Base-by-base conservation (phyloP, 2,113 vertebrate species). In the Oreochromis tanganicae region DNA sequence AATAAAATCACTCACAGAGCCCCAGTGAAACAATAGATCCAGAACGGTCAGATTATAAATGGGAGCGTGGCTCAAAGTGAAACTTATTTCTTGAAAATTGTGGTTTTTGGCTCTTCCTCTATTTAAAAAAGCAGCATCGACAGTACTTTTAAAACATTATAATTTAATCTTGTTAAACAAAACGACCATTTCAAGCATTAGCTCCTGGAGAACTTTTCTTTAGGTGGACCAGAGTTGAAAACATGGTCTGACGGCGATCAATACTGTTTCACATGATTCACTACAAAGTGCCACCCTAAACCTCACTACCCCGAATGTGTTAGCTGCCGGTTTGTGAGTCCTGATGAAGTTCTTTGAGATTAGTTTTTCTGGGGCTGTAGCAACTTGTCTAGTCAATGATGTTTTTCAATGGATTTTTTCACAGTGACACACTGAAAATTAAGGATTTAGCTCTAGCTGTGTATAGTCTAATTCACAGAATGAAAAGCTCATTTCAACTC, bases 1-100 rank as follows among this genome's bases (percentile, higher is more conserved):
- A 79, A 83, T 63, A 80, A 71, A 75, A 87, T 87, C 71, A 52
- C 83, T 93, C 92, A 85, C 92, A 92, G 83, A 89, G 80, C 57
- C 54, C 36, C 83, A 38, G 27, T 29, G 82, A 81, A 87, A 87
- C 87, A 88, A 89, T 75, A 89, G 85, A 68, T 80, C 29, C 38
- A 36, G 86, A 86, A 16, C 5, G 24, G 24, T 56, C 36, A 41
- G 11, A 36, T 10, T 43, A 27, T 38, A 16, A 29, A n/a, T 43
- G 38, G 11, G 5, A 68, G 2, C 1, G 1, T 54, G 27, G 59
- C 14, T 4, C 48, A 59, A 57, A 11, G 19, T 32, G 8, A 21
- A 19, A 38, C 36, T 12, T 66, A 9, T 29, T 1, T 21, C 11
- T 80, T 17, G 36, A n/a, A 66, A 66, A 36, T 66, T 66, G 5